These are phyloP conservation scores for Esox lucius DNA, from an alignment of 2,797 vertebrate species.

Conservation along the genomic window DNA sequence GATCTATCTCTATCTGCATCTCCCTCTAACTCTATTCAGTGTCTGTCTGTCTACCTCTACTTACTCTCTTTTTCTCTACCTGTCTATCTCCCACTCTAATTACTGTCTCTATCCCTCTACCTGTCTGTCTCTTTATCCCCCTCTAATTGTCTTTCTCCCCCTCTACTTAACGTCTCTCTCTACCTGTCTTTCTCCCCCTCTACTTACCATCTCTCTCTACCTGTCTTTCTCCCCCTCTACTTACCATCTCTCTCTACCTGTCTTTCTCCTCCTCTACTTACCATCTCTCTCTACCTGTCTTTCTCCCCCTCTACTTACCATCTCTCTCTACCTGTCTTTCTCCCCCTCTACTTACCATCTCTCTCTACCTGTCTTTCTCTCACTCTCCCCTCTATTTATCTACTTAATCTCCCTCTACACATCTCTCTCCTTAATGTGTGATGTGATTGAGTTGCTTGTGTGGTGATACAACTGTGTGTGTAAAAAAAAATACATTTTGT, in stretches of 20 bases:
- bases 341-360: too few species aligned
- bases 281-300: background rate
- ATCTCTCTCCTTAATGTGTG: background rate
- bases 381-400: slow-evolving; percentile 22
- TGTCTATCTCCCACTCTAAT: background rate
- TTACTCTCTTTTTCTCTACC: background rate
- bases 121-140: slow-evolving; percentile 2
- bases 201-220: too few species aligned
- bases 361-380: too few species aligned
- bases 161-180: background rate
- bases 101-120: background rate
- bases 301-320: background rate
- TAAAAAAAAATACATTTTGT: too few species aligned
- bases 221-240: background rate
- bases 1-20: background rate
- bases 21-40: background rate
- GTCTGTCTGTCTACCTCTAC: background rate
- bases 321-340: background rate
- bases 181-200: background rate
- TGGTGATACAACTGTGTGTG: background rate
- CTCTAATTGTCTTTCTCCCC: background rate
- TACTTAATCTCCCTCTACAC: slow-evolving; percentile 1
- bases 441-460: background rate
- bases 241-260: background rate
- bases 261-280: background rate